These are phyloP conservation scores for Hydrotaea cyrtoneurina DNA, from an alignment of 2,888 invertebrate species.

Conservation along the genomic window DNA sequence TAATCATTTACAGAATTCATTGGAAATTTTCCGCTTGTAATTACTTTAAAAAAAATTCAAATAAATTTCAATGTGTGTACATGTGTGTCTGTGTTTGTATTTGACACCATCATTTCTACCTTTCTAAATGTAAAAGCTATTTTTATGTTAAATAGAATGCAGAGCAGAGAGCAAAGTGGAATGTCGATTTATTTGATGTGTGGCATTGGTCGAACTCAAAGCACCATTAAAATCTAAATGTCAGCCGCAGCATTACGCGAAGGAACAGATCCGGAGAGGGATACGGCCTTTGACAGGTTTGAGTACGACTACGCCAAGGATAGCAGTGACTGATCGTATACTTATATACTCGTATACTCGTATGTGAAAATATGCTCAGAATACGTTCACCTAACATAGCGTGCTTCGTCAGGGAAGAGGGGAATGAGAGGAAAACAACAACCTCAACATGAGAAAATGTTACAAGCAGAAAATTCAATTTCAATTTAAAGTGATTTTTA, in stretches of 20 bases:
- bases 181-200: not conserved
- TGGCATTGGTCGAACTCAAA: not conserved
- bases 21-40: not conserved
- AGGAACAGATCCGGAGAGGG: no score
- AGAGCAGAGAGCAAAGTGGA: not conserved
- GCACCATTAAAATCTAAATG: not conserved
- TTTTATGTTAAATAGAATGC: constrained; percentile 34
- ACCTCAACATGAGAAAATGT: constrained; percentile 26
- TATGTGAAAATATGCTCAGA: no score
- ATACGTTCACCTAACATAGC: not conserved
- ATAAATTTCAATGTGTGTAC: not conserved
- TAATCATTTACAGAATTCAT: not conserved
- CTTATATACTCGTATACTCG: no score
- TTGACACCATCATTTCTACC: not conserved
- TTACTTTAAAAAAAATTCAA: constrained; percentile 7
- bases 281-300: no score
- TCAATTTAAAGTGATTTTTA: constrained; percentile 67
- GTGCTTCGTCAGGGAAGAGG: not conserved
- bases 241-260: no score
- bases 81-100: not conserved
- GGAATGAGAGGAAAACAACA: not conserved
- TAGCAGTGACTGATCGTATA: no score
- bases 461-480: constrained; percentile 62
- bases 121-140: constrained; percentile 29
- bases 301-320: no score